Base-by-base conservation (phyloP, 2,888 invertebrate genomes). In the Apotomis betuletana region DNA sequence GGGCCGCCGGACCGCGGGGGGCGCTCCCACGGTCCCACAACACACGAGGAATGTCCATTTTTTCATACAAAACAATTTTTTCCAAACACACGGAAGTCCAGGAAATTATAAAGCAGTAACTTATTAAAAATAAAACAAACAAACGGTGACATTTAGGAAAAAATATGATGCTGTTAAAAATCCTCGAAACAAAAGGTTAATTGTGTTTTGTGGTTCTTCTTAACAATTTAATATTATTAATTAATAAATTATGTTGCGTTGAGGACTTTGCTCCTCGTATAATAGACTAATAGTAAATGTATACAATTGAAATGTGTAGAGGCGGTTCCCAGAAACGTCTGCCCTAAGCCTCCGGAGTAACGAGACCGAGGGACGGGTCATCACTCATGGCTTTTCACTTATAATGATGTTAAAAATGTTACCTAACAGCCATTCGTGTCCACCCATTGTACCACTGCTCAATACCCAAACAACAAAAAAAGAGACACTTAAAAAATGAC, bases 331-430 rank as follows among this genome's bases (percentile, higher is more conserved):
- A 68, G 72, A 72, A 72, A 36, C 61, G 70, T 27, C 36, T 62
- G 71, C 61, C 69, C 4, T 52, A 41, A 55, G 62, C 52, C 75
- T 76, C 77, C 67, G 73, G 70, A 75, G 81, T 81, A 83, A 80
- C 82, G 81, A 81, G 80, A 75, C 67, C 75, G 73, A 61, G 72
- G 73, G 77, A 73, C 70, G 67, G 71, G 74, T 84, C 88, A 92
- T 92, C 91, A 90, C 84, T 92, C 92, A 92, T 82, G 76, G 83
- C 86, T 88, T 89, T 90, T 90, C 90, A 91, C 87, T 91, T 92
- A 93, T 93, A 93, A 93, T 92, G 93, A 93, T 93, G 92, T 93
- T 91, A 90, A 90, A 90, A 91, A 91, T 87, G 90, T 92, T 87
- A 89, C 91, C 85, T 90, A 92, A 92, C 91, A 91, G 89, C 81